Evolutionary conservation across 2,797 vertebrate genomes (phyloP), one percentile per base, ranked within the genome.

Genomic region (Muscicapa comitata): DNA sequence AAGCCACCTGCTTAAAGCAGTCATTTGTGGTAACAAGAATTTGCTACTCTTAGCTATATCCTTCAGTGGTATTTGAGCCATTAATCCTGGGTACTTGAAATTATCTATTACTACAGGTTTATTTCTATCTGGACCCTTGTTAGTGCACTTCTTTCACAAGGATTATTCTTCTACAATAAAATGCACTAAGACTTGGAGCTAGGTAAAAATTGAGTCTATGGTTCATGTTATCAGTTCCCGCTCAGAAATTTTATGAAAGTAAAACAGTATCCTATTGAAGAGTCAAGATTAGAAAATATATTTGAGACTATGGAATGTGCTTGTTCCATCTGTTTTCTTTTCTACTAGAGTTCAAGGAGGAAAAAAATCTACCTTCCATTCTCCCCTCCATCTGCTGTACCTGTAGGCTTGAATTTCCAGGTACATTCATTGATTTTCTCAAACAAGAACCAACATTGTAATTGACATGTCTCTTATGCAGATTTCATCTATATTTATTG

Each of bases 1-100:
- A 95, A 95, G 78, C 38, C 71, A 90, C 54, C 74, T 82, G 50
- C 71, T 87, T 94, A 73, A 94, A 96, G 48, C 53, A 75, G 59
- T 65, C 54, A 28, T 68, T 37, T 80, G 43, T 80, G 37, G 75
- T 31, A 90, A 84, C 43, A 81, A 54, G 24, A 94, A 84, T 75
- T 89, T 91, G 57, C 31, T 74, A 33, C 75, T 88, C 78, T 82
- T 63, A 86, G 23, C n/a, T 43, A 28, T 18, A 67, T 40, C 25
- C 42, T 86, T 80, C 80, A 75, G 38, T 43, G 26, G 43, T 31
- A 83, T 71, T 83, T 57, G 12, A 89, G 48, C 24, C 57, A n/a
- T 53, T 63, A 82, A 88, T 70, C 29, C 45, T 2, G 1, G 9
- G 17, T 70, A 53, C 35, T 51, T 62, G 43, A 66, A 88, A 70